Evolutionary conservation across 2,888 invertebrate genomes (phyloP).

Genomic region (Drosophila parthenogenetica): DNA sequence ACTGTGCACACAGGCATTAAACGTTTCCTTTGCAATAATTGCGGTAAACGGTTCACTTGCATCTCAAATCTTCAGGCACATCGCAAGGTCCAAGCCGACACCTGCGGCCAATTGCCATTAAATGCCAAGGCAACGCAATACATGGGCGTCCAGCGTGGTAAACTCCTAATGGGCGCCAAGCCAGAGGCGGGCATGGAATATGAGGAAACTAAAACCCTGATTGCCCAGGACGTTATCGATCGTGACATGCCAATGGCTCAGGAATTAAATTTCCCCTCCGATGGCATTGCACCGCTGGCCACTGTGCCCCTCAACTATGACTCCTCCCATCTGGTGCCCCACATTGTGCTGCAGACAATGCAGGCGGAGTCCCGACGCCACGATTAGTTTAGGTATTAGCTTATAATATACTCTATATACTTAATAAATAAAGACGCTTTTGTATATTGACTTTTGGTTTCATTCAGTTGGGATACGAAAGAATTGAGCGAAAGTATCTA

Average conservation of each 20-base stretch:
- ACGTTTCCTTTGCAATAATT: slow-evolving; percentile 86
- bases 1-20: slow-evolving; percentile 86
- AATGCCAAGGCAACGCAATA: slow-evolving; percentile 84
- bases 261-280: slow-evolving; percentile 79
- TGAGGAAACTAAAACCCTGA: slow-evolving; percentile 79
- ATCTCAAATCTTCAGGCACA: slow-evolving; percentile 86
- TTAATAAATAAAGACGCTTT: slow-evolving; percentile 69
- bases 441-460: slow-evolving; percentile 48
- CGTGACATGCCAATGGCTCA: slow-evolving; percentile 81
- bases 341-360: slow-evolving; percentile 70
- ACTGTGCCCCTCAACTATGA: slow-evolving; percentile 80
- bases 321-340: slow-evolving; percentile 65
- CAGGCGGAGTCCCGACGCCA: slow-evolving; percentile 68
- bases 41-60: slow-evolving; percentile 86
- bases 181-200: slow-evolving; percentile 83
- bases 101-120: slow-evolving; percentile 84
- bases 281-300: slow-evolving; percentile 73
- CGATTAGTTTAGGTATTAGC: slow-evolving; percentile 50
- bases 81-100: slow-evolving; percentile 85
- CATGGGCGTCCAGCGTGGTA: slow-evolving; percentile 84
- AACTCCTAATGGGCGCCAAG: slow-evolving; percentile 81
- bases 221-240: slow-evolving; percentile 81
- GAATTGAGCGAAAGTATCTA: neutral
- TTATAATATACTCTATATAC: neutral
- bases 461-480: neutral